Evolutionary conservation across 2,888 invertebrate genomes (phyloP), one percentile per base, ranked within the genome.

Genomic region (Pardosa pseudoannulata): DNA sequence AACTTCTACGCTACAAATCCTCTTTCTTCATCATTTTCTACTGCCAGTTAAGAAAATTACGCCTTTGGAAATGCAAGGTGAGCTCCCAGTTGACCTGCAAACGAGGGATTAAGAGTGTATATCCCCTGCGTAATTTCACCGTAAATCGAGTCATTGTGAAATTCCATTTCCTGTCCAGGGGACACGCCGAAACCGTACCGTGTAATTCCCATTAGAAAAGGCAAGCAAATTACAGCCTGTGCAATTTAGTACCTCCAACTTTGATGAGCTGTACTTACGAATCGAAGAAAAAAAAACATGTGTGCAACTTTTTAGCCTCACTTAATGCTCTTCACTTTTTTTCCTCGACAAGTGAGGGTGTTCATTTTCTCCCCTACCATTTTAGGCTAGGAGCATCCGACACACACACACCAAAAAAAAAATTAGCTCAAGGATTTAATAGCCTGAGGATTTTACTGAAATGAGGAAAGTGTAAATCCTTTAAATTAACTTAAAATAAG

Each of bases 151-250:
- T 56, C 16, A 11, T 46, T 13, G 46, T 46, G 16, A 46, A 46
- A 46, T 46, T 46, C 46, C 46, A 46, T 46, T 46, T 46, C 46
- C 46, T 46, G 56, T 23, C 56, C 19, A 23, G 16, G 56, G 16
- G 23, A 56, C 56, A 56, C 23, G 11, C 23, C 23, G 19, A 56
- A 56, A 23, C 23, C 23, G 46, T 41, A 78, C 78, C 68, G 23
- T 78, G 68, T 78, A 50, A 78, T 78, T 68, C 78, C 16, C 78
- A 78, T 78, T 78, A 78, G 31, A 36, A 78, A 78, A 68, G 68
- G 78, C 50, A 68, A 78, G 50, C n/a, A 70, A 68, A 78, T 78
- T 50, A 70, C 31, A 50, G 56, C 29, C 31, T 28, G 32, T 2
- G 36, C 23, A 78, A 78, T 68, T 78, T 78, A 50, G 68, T 23